phyloP scores from a whole-genome alignment of 2,113 vertebrate species.

The Forbesichthys agassizii region DNA sequence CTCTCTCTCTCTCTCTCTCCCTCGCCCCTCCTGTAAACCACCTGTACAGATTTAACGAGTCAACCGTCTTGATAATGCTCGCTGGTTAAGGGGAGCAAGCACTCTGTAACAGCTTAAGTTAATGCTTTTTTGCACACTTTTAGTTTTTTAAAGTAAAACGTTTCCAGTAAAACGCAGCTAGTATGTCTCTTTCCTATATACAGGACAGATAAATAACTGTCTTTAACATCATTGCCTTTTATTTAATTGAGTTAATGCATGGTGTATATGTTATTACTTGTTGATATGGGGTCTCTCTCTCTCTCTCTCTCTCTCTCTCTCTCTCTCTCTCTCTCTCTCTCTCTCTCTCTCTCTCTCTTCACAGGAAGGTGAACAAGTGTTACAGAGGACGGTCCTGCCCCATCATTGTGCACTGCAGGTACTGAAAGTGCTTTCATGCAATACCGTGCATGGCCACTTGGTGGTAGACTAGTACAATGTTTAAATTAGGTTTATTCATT shows the following conservation, averaged over 20 bases:
- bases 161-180: no score
- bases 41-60: no score
- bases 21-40: neutral
- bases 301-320: slow-evolving; percentile 5
- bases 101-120: no score
- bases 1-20: neutral
- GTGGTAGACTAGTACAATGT: neutral
- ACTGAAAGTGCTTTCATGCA: slow-evolving; percentile 38
- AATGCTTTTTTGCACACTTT: no score
- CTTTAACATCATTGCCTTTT: no score
- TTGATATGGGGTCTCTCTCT: neutral
- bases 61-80: no score
- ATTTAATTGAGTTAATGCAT: no score
- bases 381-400: slow-evolving; percentile 98
- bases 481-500: neutral
- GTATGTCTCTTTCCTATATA: no score
- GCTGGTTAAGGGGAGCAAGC: no score
- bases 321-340: neutral
- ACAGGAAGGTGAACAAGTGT: slow-evolving; percentile 99
- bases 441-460: slow-evolving; percentile 32
- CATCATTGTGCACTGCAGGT: slow-evolving; percentile 99
- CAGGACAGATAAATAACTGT: no score
- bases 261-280: no score
- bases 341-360: neutral
- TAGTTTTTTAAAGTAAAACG: no score